Evolutionary conservation across 2,888 invertebrate genomes (phyloP).

Genomic region (Alitta virens): DNA sequence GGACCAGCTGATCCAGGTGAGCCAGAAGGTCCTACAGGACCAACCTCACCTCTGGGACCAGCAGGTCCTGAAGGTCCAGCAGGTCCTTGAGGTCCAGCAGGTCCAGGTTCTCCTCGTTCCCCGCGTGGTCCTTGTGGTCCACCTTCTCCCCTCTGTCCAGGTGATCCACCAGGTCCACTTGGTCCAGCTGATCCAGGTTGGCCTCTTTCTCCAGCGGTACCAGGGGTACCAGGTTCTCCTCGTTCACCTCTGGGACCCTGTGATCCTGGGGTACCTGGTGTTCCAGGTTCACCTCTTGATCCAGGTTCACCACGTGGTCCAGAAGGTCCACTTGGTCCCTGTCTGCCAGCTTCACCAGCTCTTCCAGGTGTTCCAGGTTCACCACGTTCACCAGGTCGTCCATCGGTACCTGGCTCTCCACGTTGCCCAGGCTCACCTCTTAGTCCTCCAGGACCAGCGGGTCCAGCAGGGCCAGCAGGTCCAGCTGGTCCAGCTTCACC

Average conservation of each 20-base stretch:
- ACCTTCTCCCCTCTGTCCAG: constrained; percentile 15
- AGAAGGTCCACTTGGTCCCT: constrained; percentile 13
- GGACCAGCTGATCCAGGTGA: constrained; percentile 27
- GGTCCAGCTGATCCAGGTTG: constrained; percentile 18
- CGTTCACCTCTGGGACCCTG: constrained; percentile 2
- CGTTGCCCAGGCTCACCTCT: constrained; percentile 4
- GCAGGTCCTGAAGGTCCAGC: constrained; percentile 9
- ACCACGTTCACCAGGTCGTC: constrained; percentile 21
- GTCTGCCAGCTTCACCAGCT: constrained; percentile 20
- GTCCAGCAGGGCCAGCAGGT: background rate
- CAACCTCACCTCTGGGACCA: constrained; percentile 20
- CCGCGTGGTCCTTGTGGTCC: constrained; percentile 27
- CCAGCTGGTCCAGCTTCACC: constrained; percentile 14
- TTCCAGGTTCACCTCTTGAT: constrained; percentile 22
- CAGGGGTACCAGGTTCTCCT: constrained; percentile 2
- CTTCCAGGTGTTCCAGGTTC: constrained; percentile 17
- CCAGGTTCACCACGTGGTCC: constrained; percentile 24
- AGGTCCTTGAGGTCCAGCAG: constrained; percentile 5
- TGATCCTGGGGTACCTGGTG: constrained; percentile 24
- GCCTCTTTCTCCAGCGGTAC: too few relatives aligned
- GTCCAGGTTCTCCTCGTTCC: background rate
- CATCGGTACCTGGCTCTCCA: constrained; percentile 17
- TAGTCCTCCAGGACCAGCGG: constrained; percentile 1
- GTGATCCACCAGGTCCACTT: constrained; percentile 16
- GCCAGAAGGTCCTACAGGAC: constrained; percentile 16